Conservation (phyloP, 1,140 invertebrate species). For the Musca vetustissima region DNA sequence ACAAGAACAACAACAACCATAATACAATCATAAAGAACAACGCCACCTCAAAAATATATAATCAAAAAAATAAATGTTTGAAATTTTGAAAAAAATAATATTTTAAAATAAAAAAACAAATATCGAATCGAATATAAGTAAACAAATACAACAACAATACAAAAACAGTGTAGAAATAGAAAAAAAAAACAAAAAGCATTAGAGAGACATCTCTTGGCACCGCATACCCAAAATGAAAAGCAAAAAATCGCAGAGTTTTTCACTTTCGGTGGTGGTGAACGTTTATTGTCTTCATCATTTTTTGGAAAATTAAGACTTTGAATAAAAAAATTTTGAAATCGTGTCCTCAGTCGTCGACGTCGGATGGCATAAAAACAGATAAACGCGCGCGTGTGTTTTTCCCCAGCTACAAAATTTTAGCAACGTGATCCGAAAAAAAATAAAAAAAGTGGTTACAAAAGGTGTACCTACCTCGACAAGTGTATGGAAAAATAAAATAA, state of each 20-base stretch:
- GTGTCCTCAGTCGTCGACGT: constrained; percentile 18
- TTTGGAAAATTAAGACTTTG: constrained; percentile 19
- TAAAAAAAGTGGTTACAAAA: too few relatives aligned
- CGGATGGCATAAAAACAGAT: constrained; percentile 19
- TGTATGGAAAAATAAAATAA: constrained; percentile 8
- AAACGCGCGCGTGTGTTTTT: constrained; percentile 7
- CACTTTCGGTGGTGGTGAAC: constrained; percentile 1
- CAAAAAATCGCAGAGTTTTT: neutral
- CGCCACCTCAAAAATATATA: neutral
- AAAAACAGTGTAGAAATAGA: constrained; percentile 8
- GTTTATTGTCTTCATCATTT: constrained; percentile 8
- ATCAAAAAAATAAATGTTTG: neutral
- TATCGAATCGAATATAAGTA: neutral
- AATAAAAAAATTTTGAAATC: constrained; percentile 18
- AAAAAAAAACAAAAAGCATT: neutral
- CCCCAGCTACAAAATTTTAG: too few relatives aligned
- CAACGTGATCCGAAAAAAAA: neutral
- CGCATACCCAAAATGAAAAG: neutral
- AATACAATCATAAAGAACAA: too few relatives aligned
- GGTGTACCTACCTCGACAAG: too few relatives aligned
- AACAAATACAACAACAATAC: too few relatives aligned
- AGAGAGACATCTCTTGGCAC: constrained; percentile 1
- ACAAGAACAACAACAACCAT: too few relatives aligned
- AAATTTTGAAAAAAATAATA: neutral
- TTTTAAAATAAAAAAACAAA: constrained; percentile 1